Conservation (phyloP, 2,797 vertebrate species). For the Apogon talboti region DNA sequence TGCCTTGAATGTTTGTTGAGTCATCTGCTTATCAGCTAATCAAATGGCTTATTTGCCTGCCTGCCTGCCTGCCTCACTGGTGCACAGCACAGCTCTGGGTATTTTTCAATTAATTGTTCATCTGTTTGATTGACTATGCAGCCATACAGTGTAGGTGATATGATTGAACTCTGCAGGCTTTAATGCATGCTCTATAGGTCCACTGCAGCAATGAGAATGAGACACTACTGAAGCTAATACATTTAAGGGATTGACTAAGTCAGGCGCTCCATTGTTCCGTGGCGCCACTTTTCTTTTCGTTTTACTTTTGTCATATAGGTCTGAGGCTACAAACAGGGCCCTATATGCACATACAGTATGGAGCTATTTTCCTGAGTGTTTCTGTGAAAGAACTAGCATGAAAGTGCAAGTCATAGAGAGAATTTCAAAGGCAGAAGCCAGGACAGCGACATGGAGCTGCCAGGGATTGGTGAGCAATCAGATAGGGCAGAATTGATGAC, state of each 20-base stretch:
- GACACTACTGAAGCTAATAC: conserved; percentile 55
- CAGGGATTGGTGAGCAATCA: conserved; percentile 84
- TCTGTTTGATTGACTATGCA: conserved; percentile 71
- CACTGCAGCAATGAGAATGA: conserved; percentile 39
- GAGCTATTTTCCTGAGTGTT: conserved; percentile 38
- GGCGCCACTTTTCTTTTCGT: neutral
- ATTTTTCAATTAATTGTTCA: conserved; percentile 79
- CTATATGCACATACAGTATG: conserved; percentile 38
- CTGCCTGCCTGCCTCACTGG: conserved; percentile 65
- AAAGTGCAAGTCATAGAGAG: conserved; percentile 84
- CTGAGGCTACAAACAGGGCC: conserved; percentile 39
- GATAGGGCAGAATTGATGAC: conserved; percentile 87
- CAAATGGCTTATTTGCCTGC: conserved; percentile 80
- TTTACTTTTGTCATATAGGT: conserved; percentile 37
- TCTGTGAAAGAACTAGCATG: conserved; percentile 64
- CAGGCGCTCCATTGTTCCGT: conserved; percentile 26
- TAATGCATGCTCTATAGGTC: conserved; percentile 50
- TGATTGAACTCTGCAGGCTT: conserved; percentile 58
- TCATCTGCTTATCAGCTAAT: conserved; percentile 85
- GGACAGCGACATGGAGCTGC: conserved; percentile 80
- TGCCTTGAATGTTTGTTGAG: conserved; percentile 83
- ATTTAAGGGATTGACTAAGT: conserved; percentile 38
- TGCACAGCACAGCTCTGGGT: conserved; percentile 65
- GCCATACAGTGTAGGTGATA: conserved; percentile 58
- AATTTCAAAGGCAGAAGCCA: conserved; percentile 79